Evolutionary conservation across 1,140 invertebrate genomes (phyloP).

Genomic region (Pygmarrhopalites habei): DNA sequence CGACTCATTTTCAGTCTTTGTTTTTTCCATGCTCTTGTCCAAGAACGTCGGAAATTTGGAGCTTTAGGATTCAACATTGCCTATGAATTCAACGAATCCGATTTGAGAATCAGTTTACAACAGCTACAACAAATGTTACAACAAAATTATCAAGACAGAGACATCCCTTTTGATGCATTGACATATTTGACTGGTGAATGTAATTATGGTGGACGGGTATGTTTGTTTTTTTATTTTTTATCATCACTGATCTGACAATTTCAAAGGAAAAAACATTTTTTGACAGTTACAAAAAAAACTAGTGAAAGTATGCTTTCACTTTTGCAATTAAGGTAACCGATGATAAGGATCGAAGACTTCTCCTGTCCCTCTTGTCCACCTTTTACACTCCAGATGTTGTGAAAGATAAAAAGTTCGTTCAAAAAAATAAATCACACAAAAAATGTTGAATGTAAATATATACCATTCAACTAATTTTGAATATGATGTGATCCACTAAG

Average conservation of each 20-base stretch:
- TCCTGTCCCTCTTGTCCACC: constrained; percentile 47
- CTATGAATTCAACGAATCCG: constrained; percentile 90
- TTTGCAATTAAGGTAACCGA: too few species aligned
- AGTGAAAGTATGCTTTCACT: too few species aligned
- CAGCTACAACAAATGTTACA: constrained; percentile 76
- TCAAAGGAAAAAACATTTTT: too few species aligned
- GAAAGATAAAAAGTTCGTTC: constrained; percentile 44
- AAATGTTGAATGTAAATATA: too few species aligned
- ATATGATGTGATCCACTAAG: constrained; percentile 41
- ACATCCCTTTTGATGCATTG: constrained; percentile 76
- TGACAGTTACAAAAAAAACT: too few species aligned
- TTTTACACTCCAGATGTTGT: constrained; percentile 27
- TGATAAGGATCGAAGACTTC: constrained; percentile 71
- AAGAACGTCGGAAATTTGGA: constrained; percentile 81
- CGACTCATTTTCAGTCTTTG: constrained; percentile 62
- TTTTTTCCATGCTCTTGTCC: constrained; percentile 85
- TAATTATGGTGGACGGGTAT: constrained; percentile 86
- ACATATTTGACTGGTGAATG: constrained; percentile 85
- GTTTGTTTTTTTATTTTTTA: not conserved
- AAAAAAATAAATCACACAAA: too few species aligned
- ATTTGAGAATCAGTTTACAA: constrained; percentile 71
- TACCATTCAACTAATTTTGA: too few species aligned
- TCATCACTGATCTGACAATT: too few species aligned
- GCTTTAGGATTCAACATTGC: constrained; percentile 90
- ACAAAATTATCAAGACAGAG: constrained; percentile 66